phyloP scores from a whole-genome alignment of 2,888 invertebrate species.

The Stegophylla sp. region DNA sequence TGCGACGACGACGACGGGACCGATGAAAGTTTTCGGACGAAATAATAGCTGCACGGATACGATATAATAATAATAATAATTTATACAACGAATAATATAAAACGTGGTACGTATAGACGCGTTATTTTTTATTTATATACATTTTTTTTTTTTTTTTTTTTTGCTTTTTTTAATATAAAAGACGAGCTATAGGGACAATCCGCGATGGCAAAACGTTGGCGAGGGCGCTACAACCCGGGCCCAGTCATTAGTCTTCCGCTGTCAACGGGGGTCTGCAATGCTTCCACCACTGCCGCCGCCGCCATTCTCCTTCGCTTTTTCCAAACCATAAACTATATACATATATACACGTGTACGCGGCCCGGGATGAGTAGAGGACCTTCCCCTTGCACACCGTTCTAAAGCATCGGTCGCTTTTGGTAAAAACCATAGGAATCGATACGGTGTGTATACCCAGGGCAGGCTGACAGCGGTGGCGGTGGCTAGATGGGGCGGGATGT shows the following conservation, averaged over 20 bases:
- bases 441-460: constrained; percentile 11
- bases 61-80: neutral
- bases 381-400: constrained; percentile 15
- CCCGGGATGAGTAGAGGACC: constrained; percentile 14
- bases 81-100: constrained; percentile 24
- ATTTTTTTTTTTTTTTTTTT: constrained; percentile 11
- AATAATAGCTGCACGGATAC: constrained; percentile 25
- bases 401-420: constrained; percentile 42
- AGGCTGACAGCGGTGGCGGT: neutral
- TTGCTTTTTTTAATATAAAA: constrained; percentile 54
- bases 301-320: constrained; percentile 36
- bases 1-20: constrained; percentile 2
- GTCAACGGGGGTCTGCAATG: constrained; percentile 52
- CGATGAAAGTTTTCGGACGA: constrained; percentile 8
- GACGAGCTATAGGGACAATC: constrained; percentile 44
- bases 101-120: constrained; percentile 9
- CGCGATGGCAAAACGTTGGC: constrained; percentile 44
- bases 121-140: neutral
- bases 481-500: constrained; percentile 3
- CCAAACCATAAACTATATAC: constrained; percentile 44
- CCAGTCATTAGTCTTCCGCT: constrained; percentile 56
- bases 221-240: constrained; percentile 9
- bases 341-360: too few relatives aligned
- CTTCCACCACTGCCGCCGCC: constrained; percentile 8
- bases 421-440: constrained; percentile 54